A percentile compares a stretch with the other conserved stretches of the same genome.
Conservation (phyloP, 2,888 invertebrate species). For the Uloborus plumipes region DNA sequence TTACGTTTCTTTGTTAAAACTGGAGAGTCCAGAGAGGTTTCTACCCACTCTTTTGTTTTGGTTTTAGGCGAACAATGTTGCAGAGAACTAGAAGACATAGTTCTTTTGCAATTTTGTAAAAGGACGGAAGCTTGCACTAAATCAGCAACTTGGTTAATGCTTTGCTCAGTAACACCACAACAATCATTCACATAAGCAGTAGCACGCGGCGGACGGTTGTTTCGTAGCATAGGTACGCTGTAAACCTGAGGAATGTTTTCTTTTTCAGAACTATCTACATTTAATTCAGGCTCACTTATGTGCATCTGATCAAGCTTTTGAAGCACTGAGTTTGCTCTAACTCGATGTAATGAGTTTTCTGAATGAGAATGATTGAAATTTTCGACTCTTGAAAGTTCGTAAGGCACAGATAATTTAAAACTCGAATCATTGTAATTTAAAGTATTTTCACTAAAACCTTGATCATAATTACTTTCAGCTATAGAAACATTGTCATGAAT, state of each 20-base stretch:
- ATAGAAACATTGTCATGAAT: background rate
- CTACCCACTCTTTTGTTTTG: constrained; percentile 66
- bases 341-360: constrained; percentile 47
- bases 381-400: constrained; percentile 15
- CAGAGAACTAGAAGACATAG: constrained; percentile 18
- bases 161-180: constrained; percentile 22
- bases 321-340: constrained; percentile 31
- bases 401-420: constrained; percentile 11
- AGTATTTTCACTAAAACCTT: constrained; percentile 25
- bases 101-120: constrained; percentile 50
- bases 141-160: constrained; percentile 42
- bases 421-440: constrained; percentile 27
- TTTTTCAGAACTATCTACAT: constrained; percentile 18
- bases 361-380: constrained; percentile 42
- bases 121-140: constrained; percentile 44
- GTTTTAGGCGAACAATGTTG: constrained; percentile 36
- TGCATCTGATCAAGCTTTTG: constrained; percentile 49
- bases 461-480: constrained; percentile 28
- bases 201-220: constrained; percentile 12
- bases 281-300: constrained; percentile 55
- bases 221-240: constrained; percentile 36
- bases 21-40: constrained; percentile 66
- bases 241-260: constrained; percentile 32
- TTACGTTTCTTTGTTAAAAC: constrained; percentile 46
- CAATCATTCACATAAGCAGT: constrained; percentile 2